A percentile compares a stretch with the other conserved stretches of the same genome.
Conservation (phyloP, 30 jellyfish, hydroid and myxozoan species). For the Pseudorhiza aurosa region DNA sequence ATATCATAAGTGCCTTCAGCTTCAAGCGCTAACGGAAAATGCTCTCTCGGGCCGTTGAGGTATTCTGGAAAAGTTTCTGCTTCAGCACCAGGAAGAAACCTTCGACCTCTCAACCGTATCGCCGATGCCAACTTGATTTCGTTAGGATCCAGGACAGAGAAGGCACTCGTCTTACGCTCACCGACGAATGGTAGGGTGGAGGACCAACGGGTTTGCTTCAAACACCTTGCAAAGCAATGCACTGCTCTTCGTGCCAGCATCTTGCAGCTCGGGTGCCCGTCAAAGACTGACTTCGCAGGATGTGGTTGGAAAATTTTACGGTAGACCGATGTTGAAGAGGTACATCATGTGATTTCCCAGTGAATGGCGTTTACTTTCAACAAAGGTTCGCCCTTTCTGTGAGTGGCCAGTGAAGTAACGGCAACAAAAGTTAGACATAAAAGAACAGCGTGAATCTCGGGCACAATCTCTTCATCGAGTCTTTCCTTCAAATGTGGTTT, state of each 20-base stretch:
- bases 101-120: conserved; percentile 38
- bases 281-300: too few relatives aligned
- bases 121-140: conserved; percentile 4
- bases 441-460: too few relatives aligned
- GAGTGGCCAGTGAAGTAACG: too few relatives aligned
- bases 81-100: conserved; percentile 73
- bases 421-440: too few relatives aligned
- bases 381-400: too few relatives aligned
- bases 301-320: too few relatives aligned
- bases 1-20: conserved; percentile 31
- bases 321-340: too few relatives aligned
- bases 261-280: too few relatives aligned
- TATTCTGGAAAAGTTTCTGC: conserved; percentile 48
- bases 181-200: conserved; percentile 31
- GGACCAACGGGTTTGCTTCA: background rate
- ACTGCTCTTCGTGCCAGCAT: background rate
- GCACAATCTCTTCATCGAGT: too few relatives aligned
- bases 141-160: conserved; percentile 30
- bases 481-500: too few relatives aligned
- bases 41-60: conserved; percentile 52
- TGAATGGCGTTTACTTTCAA: too few relatives aligned
- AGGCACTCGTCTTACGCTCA: conserved; percentile 18
- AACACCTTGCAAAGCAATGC: background rate
- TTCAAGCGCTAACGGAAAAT: conserved; percentile 47
- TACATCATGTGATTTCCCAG: too few relatives aligned